Evolutionary conservation across 2,113 vertebrate species (phyloP).

Genomic region (Puntigrus tetrazona): DNA sequence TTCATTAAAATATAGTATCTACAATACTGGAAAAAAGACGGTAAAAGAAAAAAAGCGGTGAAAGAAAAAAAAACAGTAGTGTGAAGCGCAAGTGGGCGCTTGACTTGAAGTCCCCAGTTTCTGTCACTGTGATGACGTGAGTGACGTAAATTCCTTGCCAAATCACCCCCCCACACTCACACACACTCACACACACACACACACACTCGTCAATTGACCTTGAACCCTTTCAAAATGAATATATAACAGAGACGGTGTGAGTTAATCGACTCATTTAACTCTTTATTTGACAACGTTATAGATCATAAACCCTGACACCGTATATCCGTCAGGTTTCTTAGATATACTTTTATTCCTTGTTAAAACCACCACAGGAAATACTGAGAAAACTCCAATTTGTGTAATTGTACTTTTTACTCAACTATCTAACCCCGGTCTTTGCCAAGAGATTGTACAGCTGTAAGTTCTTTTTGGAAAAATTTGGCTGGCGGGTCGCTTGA

Average conservation of each 20-base stretch:
- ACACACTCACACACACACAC: no score
- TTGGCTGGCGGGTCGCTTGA: neutral
- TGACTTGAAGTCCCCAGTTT: neutral
- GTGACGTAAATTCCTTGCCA: neutral
- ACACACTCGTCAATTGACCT: no score
- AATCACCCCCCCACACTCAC: neutral
- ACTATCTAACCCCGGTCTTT: neutral
- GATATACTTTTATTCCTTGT: neutral
- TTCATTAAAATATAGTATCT: neutral
- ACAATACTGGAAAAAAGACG: neutral
- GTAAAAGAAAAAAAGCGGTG: no score
- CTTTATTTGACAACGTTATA: no score
- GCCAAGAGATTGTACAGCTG: neutral
- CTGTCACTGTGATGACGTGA: neutral
- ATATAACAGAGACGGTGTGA: neutral
- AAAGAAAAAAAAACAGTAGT: neutral
- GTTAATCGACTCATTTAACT: neutral
- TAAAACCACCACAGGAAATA: neutral
- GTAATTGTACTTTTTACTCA: neutral
- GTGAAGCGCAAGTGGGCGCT: neutral
- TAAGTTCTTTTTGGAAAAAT: neutral
- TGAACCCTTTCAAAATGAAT: neutral
- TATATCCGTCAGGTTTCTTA: neutral
- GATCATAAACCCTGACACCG: neutral
- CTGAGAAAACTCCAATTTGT: neutral